Evolutionary conservation across 2,797 vertebrate genomes (phyloP), one percentile per base, ranked within the genome.

Genomic region (Eleutherodactylus coqui): DNA sequence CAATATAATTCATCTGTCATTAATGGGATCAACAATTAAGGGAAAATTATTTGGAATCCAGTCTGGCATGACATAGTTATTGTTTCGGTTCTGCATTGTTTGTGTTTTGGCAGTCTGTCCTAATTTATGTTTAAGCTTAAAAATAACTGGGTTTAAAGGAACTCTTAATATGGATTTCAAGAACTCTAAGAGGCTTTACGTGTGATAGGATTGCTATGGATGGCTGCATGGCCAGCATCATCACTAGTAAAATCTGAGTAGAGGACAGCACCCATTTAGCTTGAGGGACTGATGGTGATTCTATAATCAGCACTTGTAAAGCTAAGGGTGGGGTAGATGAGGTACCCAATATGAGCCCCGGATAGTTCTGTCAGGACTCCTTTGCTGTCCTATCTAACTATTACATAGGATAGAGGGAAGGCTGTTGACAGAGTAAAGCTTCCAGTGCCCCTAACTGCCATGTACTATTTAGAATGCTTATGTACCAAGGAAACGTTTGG

Each of bases 71-170:
- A 21, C 43, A 7, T 14, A 75, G n/a, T 75, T 75, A 75, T 75
- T 75, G 73, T 49, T 49, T 49, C 73, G 19, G 43, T 49, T 32
- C 45, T 49, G 16, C 73, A 75, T 75, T 75, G 73, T 75, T 75
- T 29, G 67, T 29, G 43, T 27, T 17, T 75, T 75, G 73, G 73
- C 27, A 19, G 29, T 32, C 21, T 75, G 14, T 75, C 27, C 27
- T 75, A 32, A 75, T 75, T 49, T 49, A 75, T 75, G 43, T 27
- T 9, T 11, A n/a, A 21, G 41, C 13, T 27, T 45, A 73, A 47
- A 45, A 75, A 49, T 32, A 19, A 32, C 17, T 16, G 7, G 43
- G 2, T 27, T 19, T 8, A 49, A 4, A 21, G 49, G 32, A 75
- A 75, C 73, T 75, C 43, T 51, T 49, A 4, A 73, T n/a, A 73